These are phyloP conservation scores for Lanius ludovicianus DNA, from an alignment of 2,113 vertebrate species.

Conservation along the genomic window DNA sequence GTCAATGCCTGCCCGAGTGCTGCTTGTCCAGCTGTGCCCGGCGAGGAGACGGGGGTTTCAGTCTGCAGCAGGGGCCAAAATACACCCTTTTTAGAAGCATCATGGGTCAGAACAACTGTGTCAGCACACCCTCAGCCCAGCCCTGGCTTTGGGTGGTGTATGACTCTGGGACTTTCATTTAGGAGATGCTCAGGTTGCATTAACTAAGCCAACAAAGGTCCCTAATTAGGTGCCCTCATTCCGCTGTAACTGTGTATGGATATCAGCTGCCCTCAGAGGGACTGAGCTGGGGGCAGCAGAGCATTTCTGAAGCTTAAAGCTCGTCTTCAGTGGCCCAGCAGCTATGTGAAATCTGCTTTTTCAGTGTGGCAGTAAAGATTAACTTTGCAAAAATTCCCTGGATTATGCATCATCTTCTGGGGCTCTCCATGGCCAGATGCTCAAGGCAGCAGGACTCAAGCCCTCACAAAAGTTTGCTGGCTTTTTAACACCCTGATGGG, in stretches of 20 bases:
- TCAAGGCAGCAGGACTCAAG: background rate
- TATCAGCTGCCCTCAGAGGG: background rate
- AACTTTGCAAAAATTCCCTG: background rate
- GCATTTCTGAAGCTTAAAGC: background rate
- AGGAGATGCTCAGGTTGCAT: background rate
- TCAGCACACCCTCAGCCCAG: background rate
- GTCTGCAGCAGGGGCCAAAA: background rate
- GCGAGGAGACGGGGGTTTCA: rapidly evolving
- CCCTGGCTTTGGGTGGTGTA: background rate
- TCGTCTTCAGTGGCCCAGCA: background rate
- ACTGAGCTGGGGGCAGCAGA: background rate
- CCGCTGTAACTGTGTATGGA: rapidly evolving
- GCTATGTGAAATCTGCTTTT: background rate
- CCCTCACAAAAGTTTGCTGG: background rate
- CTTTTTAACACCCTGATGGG: background rate
- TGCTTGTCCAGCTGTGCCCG: rapidly evolving
- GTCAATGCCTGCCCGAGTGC: background rate
- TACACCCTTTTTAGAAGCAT: background rate
- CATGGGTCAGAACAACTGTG: rapidly evolving
- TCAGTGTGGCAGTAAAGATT: background rate
- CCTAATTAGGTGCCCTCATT: background rate
- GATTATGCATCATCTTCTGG: background rate
- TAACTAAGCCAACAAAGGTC: background rate
- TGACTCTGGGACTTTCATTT: background rate
- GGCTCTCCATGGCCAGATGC: background rate